phyloP scores from a whole-genome alignment of 2,113 vertebrate genomes.

The Promerops cafer region DNA sequence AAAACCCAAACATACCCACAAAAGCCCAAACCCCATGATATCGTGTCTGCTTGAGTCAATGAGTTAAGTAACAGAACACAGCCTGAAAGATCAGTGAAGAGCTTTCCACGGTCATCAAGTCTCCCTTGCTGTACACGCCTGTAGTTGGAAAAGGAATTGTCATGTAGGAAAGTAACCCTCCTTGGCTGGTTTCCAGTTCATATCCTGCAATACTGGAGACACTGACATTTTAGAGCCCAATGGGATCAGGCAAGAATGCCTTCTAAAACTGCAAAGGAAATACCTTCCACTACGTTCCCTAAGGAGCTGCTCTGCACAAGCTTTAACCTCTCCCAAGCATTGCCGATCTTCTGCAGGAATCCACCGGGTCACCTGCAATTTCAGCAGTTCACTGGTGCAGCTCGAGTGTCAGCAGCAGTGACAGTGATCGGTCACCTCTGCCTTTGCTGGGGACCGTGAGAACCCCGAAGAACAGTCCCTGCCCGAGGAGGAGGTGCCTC shows the following conservation, averaged over 20 bases:
- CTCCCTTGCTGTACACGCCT: background rate
- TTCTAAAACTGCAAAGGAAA: constrained; percentile 57
- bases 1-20: background rate
- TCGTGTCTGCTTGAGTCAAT: background rate
- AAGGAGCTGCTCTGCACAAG: constrained; percentile 9
- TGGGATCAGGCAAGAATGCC: constrained; percentile 40
- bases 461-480: background rate
- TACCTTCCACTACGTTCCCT: constrained; percentile 11
- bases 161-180: background rate
- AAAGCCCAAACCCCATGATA: background rate
- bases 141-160: constrained; percentile 14
- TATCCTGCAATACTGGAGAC: constrained; percentile 46
- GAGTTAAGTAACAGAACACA: background rate
- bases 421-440: background rate
- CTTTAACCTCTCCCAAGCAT: constrained; percentile 16
- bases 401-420: background rate
- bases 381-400: background rate
- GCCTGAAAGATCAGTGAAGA: background rate
- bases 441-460: background rate
- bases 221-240: constrained; percentile 47
- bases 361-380: background rate
- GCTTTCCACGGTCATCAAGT: background rate
- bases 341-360: background rate
- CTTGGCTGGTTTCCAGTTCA: constrained; percentile 63
- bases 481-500: background rate